Percentiles rank a stretch among this genome's conserved stretches.
These are phyloP conservation scores for Corapipo altera DNA, from an alignment of 2,113 vertebrate genomes.

Conservation along the genomic window DNA sequence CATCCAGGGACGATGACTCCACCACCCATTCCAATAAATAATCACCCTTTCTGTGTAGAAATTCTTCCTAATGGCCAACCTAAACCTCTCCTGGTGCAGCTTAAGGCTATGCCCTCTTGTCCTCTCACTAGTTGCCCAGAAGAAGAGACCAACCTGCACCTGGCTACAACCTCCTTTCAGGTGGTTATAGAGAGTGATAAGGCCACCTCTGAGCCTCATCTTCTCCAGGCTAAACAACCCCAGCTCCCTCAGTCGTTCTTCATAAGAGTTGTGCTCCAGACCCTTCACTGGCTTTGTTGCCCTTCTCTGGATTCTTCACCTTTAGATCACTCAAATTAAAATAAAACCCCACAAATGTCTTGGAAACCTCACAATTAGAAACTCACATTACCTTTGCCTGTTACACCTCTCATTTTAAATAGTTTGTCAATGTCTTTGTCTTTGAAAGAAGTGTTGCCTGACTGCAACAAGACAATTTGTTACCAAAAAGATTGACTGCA, in stretches of 20 bases:
- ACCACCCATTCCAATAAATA: background rate
- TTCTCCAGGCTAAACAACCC: background rate
- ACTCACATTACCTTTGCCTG: background rate
- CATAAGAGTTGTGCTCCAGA: background rate
- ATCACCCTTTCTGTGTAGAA: background rate
- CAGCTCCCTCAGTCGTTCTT: background rate
- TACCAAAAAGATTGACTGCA: background rate
- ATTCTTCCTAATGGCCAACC: background rate
- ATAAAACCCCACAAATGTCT: background rate
- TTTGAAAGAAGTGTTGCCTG: background rate
- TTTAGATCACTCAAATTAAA: background rate
- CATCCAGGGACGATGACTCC: no score
- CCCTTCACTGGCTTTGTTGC: background rate
- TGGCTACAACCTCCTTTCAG: background rate
- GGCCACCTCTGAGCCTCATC: background rate
- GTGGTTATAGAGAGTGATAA: no score
- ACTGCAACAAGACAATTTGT: background rate
- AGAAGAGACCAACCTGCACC: background rate
- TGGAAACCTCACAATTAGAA: background rate
- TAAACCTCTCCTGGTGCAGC: accelerated
- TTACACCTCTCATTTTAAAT: background rate
- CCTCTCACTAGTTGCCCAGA: accelerated
- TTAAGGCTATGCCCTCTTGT: background rate
- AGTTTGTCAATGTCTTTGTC: background rate
- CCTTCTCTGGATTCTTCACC: background rate